These are phyloP conservation scores for Notechis scutatus DNA, from an alignment of 2,113 vertebrate genomes.

Conservation along the genomic window DNA sequence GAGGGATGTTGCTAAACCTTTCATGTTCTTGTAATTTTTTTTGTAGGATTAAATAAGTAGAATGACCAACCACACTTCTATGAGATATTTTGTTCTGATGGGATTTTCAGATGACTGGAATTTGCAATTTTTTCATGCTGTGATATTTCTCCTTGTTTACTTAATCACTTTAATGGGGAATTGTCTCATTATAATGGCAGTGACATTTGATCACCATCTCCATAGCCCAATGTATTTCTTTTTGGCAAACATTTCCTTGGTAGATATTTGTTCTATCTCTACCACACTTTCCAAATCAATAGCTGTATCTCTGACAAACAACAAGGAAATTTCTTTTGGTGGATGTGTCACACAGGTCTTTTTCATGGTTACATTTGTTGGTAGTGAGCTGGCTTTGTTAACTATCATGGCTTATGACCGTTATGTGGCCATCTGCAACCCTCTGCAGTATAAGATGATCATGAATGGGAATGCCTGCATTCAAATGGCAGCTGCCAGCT, in stretches of 20 bases:
- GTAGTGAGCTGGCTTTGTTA: background rate
- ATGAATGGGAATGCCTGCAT: background rate
- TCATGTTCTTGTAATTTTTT: background rate
- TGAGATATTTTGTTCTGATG: background rate
- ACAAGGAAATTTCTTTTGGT: background rate
- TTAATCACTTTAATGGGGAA: background rate
- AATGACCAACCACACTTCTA: background rate
- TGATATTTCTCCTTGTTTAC: slow-evolving; percentile 1
- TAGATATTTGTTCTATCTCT: background rate
- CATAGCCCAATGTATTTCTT: slow-evolving; percentile 6
- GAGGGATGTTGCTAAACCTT: background rate
- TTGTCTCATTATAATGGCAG: background rate
- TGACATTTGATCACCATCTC: background rate
- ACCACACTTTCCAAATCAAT: background rate
- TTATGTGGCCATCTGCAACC: too few relatives aligned
- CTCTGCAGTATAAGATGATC: background rate
- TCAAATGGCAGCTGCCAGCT: background rate
- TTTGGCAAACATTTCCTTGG: background rate
- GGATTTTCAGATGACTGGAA: background rate
- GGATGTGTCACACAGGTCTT: background rate
- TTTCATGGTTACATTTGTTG: background rate
- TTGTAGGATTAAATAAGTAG: background rate
- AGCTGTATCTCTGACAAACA: background rate
- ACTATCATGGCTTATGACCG: background rate
- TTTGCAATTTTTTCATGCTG: background rate